phyloP scores from a whole-genome alignment of 2,113 vertebrate genomes.

The Prietella phreatophila region DNA sequence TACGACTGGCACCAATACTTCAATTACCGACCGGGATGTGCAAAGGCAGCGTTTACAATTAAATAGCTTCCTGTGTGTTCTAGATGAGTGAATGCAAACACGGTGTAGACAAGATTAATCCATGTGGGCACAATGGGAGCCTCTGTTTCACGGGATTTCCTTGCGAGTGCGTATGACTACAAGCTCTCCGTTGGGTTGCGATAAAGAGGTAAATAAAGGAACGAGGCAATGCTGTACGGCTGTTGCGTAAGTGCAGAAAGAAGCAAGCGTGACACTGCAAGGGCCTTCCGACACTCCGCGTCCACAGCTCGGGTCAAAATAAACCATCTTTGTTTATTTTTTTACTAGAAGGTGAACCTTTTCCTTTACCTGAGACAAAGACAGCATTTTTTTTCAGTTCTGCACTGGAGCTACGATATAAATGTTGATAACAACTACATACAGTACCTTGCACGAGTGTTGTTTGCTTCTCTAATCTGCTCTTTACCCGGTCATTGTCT shows the following conservation, averaged over 20 bases:
- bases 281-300: neutral
- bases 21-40: slow-evolving; percentile 8
- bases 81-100: slow-evolving; percentile 34
- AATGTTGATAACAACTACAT: neutral
- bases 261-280: neutral
- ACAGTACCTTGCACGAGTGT: neutral
- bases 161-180: neutral
- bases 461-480: too few relatives aligned
- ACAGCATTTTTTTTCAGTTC: neutral
- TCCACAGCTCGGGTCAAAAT: neutral
- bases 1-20: slow-evolving; percentile 32
- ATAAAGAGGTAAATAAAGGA: slow-evolving; percentile 29
- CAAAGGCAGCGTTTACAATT: slow-evolving; percentile 27
- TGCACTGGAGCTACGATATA: neutral
- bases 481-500: too few relatives aligned
- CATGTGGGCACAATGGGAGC: neutral
- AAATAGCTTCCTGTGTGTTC: slow-evolving; percentile 44
- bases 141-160: slow-evolving; percentile 26
- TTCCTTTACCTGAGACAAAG: neutral
- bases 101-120: slow-evolving; percentile 21
- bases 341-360: neutral
- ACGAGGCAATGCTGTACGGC: neutral
- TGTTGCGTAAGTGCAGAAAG: slow-evolving; percentile 14
- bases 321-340: neutral
- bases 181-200: neutral